Base-by-base conservation (phyloP, 2,797 vertebrate species). In the Molossus molossus region DNA sequence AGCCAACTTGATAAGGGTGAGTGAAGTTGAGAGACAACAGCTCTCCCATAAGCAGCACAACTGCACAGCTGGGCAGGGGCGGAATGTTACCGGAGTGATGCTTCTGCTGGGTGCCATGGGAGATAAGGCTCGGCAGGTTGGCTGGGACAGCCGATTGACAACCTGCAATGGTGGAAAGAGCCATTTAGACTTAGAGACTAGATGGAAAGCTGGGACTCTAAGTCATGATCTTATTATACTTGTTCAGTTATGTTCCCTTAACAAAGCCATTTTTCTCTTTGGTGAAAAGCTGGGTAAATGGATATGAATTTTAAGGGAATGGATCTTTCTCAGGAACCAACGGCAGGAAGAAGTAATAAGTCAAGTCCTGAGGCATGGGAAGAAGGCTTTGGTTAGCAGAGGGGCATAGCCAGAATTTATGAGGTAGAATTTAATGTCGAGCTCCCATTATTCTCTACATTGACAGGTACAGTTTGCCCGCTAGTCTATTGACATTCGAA, bases 181-280 rank as follows among this genome's bases (percentile, higher is more conserved):
- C 20, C 50, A 12, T 82, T 86, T 25, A 53, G 81, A 48, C 7
- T 76, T 86, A 62, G 10, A 73, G 67, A 89, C 21, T 10, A 27
- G 33, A 48, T 33, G 53, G 75, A 58, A 79, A 82, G 90, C 45
- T 77, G 57, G 40, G 53, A 75, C 85, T 92, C 89, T 62, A 55
- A 92, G 45, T 80, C 58, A 10, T 48, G 33, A 62, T 25, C 12
- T 0, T 48, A 37, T 80, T 84, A 45, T 33, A 60, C 6, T 65
- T 14, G 72, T 53, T 94, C 23, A 45, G 25, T 65, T 79, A 45
- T 72, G 7, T 87, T 84, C 50, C 83, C 70, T 87, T 60, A 29
- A 79, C 9, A 91, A 88, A 96, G 50, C 25, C 29, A 23, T 88
- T 94, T 90, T 94, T 76, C 64, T 25, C 55, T 90, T 57, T 88